Conservation (phyloP, 1,140 invertebrate species). For the Dendroctonus ponderosae region DNA sequence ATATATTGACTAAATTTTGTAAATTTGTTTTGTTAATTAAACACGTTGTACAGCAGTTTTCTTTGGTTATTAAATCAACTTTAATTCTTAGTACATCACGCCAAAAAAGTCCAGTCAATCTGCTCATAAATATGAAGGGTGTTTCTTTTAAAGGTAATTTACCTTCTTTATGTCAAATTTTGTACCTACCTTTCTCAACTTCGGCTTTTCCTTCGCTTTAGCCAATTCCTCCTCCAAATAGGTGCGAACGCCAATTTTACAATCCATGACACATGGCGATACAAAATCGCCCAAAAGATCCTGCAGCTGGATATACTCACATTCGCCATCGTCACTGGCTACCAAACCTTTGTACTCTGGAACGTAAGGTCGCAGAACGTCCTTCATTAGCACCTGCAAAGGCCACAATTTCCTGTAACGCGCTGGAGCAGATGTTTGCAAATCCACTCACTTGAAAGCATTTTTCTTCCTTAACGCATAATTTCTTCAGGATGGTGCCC, state of each 20-base stretch:
- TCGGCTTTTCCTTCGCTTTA: conserved; percentile 92
- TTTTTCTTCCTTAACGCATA: conserved; percentile 83
- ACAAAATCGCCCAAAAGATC: conserved; percentile 89
- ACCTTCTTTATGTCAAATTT: background rate
- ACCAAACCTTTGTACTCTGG: conserved; percentile 88
- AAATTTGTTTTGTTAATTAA: no score
- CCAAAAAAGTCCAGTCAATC: no score
- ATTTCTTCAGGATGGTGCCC: conserved; percentile 91
- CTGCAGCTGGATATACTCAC: conserved; percentile 90
- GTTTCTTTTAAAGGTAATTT: no score
- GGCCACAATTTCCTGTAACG: background rate
- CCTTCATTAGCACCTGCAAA: conserved; percentile 77
- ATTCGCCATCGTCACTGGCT: conserved; percentile 74
- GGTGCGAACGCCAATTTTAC: conserved; percentile 92
- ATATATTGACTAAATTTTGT: no score
- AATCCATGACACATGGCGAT: conserved; percentile 94
- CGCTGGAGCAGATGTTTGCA: background rate
- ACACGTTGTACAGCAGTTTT: no score
- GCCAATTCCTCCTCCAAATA: conserved; percentile 93
- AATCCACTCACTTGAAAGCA: conserved; percentile 67
- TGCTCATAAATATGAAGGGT: no score
- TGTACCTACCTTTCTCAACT: conserved; percentile 71
- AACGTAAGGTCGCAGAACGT: conserved; percentile 82
- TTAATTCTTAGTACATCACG: no score
- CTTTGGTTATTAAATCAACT: no score